Base-by-base conservation (phyloP, 2,797 vertebrate genomes). In the Pithecia hirsuta region DNA sequence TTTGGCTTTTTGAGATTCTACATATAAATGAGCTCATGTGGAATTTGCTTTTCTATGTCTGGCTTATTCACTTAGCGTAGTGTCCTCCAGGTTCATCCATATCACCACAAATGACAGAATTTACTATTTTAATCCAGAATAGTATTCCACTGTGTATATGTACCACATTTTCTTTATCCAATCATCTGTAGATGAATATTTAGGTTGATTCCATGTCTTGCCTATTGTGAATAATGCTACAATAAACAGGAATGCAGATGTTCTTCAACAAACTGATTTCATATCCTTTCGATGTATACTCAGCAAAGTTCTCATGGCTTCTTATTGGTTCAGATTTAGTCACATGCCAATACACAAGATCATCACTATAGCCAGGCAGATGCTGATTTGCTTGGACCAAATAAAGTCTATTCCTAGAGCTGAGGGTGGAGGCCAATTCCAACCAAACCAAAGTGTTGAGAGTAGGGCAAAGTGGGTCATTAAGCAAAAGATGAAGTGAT, bases 381-480 rank as follows among this genome's bases (percentile, higher is more conserved):
- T 74, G 46, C 46, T 96, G 36, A 86, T 86, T 93, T 86, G 14
- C 75, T 93, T 81, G 41, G 80, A 46, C 26, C 81, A 75, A 81
- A 86, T n/a, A 67, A 80, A 28, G 28, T 75, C 50, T 72, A 44
- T 28, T 85, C 28, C 41, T 78, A 10, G 70, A 72, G 22, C 72
- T 85, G n/a, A 79, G 50, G 57, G 20, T 89, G 61, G 48, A 96
- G 17, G 85, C 76, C 50, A 84, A 48, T 72, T 89, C 41, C 59
- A 92, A 76, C 55, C 67, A 93, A 89, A 89, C 12, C 15, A 79
- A 48, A 79, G 33, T 26, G 20, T 61, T 80, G 52, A 75, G 22
- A 93, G 46, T 86, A 81, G 46, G 33, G 64, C 36, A 81, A 96
- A 55, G 30, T 90, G 82, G 33, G 79, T 90, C 67, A 83, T 88